These are phyloP conservation scores for Dermatemys mawii DNA, from an alignment of 2,113 vertebrate genomes.

Conservation along the genomic window DNA sequence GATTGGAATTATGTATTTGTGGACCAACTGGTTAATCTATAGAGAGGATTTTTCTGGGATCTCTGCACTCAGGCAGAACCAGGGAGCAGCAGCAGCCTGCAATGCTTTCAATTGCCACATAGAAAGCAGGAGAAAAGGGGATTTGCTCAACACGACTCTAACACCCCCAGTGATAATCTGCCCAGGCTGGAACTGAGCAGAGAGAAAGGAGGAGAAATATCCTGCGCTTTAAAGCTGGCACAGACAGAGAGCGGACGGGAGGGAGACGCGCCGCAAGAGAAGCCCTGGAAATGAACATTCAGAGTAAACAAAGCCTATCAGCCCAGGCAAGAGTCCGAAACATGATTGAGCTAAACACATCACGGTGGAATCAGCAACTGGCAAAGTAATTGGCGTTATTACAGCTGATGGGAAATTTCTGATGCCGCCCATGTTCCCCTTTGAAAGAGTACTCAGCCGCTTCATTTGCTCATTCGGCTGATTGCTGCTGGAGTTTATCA, in stretches of 20 bases:
- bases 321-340: constrained; percentile 63
- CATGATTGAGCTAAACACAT: constrained; percentile 76
- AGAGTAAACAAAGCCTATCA: constrained; percentile 73
- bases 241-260: rapidly evolving
- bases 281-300: constrained; percentile 69
- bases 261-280: neutral
- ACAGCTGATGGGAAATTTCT: constrained; percentile 82
- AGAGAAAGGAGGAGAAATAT: neutral
- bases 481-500: constrained; percentile 70
- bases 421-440: constrained; percentile 73
- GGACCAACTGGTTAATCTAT: neutral
- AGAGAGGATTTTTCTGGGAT: neutral
- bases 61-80: neutral
- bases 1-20: neutral
- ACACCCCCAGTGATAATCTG: neutral
- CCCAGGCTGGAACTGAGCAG: neutral
- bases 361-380: constrained; percentile 78
- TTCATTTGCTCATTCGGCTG: constrained; percentile 79
- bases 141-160: neutral
- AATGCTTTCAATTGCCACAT: constrained; percentile 7
- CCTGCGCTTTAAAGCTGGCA: constrained; percentile 15
- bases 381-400: constrained; percentile 82
- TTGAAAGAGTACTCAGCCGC: constrained; percentile 73
- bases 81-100: constrained; percentile 21
- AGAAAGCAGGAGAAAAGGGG: neutral